Base-by-base conservation (phyloP, 1,140 invertebrate species). In the Drosophila malerkotliana region DNA sequence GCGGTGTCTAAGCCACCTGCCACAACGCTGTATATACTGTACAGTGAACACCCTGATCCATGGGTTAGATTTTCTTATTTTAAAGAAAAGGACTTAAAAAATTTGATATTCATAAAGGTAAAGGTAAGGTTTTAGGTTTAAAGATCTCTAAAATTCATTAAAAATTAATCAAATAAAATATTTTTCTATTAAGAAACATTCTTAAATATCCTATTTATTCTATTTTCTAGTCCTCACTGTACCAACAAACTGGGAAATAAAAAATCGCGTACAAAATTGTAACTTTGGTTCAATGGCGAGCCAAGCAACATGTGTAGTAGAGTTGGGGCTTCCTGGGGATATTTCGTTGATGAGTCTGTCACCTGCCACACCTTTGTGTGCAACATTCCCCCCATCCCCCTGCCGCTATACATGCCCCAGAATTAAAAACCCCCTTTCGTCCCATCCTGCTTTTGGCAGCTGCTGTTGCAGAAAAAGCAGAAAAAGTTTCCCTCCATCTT, bases 331-430 rank as follows among this genome's bases (percentile, higher is more conserved):
- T 15, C 12, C 12, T 21, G 44, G 41, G 26, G 32, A 15, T 30
- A 44, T 34, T 39, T 2, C 62, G 64, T 55, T 55, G 66, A 68
- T 68, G 49, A 47, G 39, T 67, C 30, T 67, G 66, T 67, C 66
- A 68, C 66, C 62, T 67, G 66, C 49, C 52, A 54, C 66, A 54
- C 44, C 62, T 48, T 28, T 21, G n/a, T 60, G 9, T 28, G 26
- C 26, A 28, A 5, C 26, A 6, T 28, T 4, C 6, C 26, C 26
- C 26, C 26, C 6, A 18, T 28, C 4, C 26, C 5, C 26, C 26
- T 28, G 26, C 26, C 26, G 6, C 26, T 28, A 5, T 6, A 28
- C 26, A 28, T 28, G 26, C 5, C 26, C 26, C 26, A 8, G 10
- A 3, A 26, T 12, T 10, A 56, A 14, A 26, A 37, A n/a, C 21